A percentile compares a stretch with the other conserved stretches of the same genome.
Evolutionary conservation across 92 coral and sea anemone species (phyloP).

Genomic region (Anthopleura xanthogrammica): DNA sequence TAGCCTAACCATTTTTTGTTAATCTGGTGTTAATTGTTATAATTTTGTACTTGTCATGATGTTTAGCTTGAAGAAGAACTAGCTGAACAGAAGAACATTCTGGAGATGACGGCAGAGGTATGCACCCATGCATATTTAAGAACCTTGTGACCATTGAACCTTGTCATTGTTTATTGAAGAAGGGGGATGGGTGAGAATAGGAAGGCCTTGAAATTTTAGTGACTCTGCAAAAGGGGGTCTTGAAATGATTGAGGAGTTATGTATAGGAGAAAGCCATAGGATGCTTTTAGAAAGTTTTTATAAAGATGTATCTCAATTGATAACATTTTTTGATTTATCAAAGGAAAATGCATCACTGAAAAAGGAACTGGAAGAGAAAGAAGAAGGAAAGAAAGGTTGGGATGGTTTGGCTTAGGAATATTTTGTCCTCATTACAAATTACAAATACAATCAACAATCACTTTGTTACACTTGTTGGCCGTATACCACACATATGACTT

Average conservation of each 20-base stretch:
- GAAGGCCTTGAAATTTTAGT: no score
- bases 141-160: no score
- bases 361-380: conserved; percentile 75
- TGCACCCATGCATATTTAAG: not conserved
- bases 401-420: not conserved
- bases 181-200: no score
- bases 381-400: conserved; percentile 85
- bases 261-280: no score
- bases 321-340: not conserved
- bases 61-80: conserved; percentile 66
- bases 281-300: no score
- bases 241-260: no score
- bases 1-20: not conserved
- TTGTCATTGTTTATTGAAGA: no score
- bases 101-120: conserved; percentile 77
- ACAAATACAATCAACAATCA: no score
- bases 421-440: not conserved
- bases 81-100: conserved; percentile 65
- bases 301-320: no score
- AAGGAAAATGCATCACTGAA: conserved; percentile 72
- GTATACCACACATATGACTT: no score
- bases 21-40: not conserved
- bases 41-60: not conserved
- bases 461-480: no score
- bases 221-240: no score